Evolutionary conservation across 2,888 invertebrate genomes (phyloP), one percentile per base, ranked within the genome.

Genomic region (Apodemia hepburni): DNA sequence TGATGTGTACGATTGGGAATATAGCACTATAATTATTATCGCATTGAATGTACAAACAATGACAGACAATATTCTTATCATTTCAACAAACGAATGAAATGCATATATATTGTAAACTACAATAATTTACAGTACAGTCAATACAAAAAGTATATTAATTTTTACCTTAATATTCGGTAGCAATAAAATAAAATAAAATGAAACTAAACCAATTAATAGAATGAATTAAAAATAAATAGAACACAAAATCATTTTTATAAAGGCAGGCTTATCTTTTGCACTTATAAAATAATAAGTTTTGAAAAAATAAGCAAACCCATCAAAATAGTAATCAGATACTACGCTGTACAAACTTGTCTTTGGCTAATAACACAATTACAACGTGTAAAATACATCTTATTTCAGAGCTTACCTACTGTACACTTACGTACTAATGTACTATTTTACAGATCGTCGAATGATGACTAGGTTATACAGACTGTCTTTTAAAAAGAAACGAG

Each of bases 381-480:
- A 60, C 27, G 35, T 42, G 6, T 42, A 54, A 60, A 64, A 59
- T 61, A 59, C 63, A 58, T 61, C 59, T 15, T 42, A 57, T 49
- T 29, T 58, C 15, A 59, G 45, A 64, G 12, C 35, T 54, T 54
- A 42, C 9, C 47, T 59, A 35, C 63, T 35, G 27, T 62, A 63
- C 42, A 62, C 33, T 38, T 27, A 15, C 15, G 11, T 66, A 68
- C 33, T 61, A 62, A 59, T n/a, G n/a, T n/a, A n/a, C n/a, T n/a
- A n/a, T n/a, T 59, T 61, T 66, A 62, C 45, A 69, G 68, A 64
- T 64, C 68, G 7, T 61, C 59, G 71, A 75, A 72, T 71, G 69
- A 73, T 79, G 82, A 82, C 81, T 68, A 68, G 66, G 62, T 59
- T 51, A 33, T 61, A 27, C 51, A 27, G 51, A 18, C 27, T 54